Percentiles rank a stretch among this genome's conserved stretches.
phyloP scores from a whole-genome alignment of 2,888 invertebrate species.

The Drosophila tripunctata region DNA sequence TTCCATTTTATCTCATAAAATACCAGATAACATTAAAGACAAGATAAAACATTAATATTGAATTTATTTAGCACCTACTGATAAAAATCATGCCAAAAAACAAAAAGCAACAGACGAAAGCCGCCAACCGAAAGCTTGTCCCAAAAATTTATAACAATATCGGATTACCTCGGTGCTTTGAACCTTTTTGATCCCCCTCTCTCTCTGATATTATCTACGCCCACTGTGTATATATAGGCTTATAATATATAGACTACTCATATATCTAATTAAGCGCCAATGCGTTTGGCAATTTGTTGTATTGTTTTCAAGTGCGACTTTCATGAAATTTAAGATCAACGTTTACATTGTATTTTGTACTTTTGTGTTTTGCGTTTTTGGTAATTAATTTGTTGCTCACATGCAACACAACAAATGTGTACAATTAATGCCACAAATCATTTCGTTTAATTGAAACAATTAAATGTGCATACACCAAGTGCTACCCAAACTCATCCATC shows the following conservation, averaged over 20 bases:
- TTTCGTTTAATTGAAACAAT: constrained; percentile 54
- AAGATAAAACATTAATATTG: constrained; percentile 38
- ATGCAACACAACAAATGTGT: constrained; percentile 63
- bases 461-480: constrained; percentile 56
- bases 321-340: constrained; percentile 19
- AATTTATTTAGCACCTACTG: constrained; percentile 62
- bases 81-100: constrained; percentile 26
- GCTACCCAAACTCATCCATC: constrained; percentile 69
- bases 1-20: constrained; percentile 42
- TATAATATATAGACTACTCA: background rate
- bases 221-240: constrained; percentile 13
- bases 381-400: constrained; percentile 59
- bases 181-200: constrained; percentile 21
- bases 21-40: constrained; percentile 33
- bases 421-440: constrained; percentile 52
- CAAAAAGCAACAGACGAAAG: too few species aligned
- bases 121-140: constrained; percentile 5
- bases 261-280: constrained; percentile 52
- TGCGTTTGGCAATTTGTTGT: constrained; percentile 60
- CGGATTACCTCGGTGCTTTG: constrained; percentile 40
- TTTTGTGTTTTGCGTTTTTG: too few species aligned
- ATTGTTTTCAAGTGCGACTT: constrained; percentile 55
- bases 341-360: constrained; percentile 46
- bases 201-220: constrained; percentile 22
- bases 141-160: constrained; percentile 39